Evolutionary conservation across 2,113 vertebrate species (phyloP).

Genomic region (Platysteira castanea): DNA sequence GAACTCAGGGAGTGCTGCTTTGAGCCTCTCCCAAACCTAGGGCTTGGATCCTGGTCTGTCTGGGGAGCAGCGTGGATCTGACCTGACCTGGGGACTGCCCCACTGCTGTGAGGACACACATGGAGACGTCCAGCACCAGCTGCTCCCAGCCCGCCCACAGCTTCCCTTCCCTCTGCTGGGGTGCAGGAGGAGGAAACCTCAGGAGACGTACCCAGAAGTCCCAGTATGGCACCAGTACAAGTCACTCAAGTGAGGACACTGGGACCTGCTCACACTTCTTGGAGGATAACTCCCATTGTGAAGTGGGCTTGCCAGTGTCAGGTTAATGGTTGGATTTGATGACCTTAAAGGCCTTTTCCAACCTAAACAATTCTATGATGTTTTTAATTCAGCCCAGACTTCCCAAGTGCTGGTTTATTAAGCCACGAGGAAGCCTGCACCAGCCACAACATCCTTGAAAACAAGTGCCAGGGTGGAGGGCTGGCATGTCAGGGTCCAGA

Average conservation of each 20-base stretch:
- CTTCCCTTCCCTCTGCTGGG: background rate
- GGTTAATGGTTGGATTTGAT: background rate
- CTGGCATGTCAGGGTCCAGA: background rate
- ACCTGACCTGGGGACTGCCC: background rate
- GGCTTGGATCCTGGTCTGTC: background rate
- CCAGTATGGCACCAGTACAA: background rate
- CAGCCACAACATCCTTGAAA: background rate
- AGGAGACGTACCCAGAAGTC: background rate
- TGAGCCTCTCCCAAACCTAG: background rate
- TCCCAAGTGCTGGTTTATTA: conserved; percentile 14
- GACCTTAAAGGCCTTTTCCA: background rate
- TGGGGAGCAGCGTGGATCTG: fast-evolving
- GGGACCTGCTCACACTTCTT: background rate
- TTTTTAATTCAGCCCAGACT: background rate
- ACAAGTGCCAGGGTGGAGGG: background rate
- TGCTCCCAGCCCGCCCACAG: background rate
- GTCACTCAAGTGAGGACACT: background rate
- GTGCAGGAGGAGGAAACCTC: background rate
- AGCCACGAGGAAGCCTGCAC: background rate
- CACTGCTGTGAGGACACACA: fast-evolving
- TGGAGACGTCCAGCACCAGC: background rate
- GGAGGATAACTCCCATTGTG: background rate
- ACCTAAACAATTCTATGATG: background rate
- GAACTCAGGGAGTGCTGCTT: background rate
- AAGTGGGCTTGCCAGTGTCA: background rate